Evolutionary conservation across 2,113 vertebrate genomes (phyloP), one percentile per base, ranked within the genome.

Genomic region (Chitala chitala): DNA sequence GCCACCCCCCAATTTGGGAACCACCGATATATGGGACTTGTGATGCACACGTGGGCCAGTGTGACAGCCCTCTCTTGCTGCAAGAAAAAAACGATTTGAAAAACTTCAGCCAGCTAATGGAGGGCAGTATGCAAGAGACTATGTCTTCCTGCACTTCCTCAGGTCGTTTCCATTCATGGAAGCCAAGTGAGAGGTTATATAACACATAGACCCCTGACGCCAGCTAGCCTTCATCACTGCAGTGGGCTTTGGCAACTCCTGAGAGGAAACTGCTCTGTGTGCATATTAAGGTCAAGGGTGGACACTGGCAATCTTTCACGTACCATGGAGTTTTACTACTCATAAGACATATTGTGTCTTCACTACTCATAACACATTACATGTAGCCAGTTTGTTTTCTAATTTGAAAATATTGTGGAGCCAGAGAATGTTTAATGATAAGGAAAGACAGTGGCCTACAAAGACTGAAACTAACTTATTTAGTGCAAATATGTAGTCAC

Each of bases 141-240:
- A 59, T 50, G 33, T 74, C 33, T 78, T 61, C 48, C n/a, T 33
- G 55, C 65, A 80, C 74, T 76, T 83, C 71, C 81, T 73, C 58
- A 63, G 70, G 73, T 36, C 70, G 63, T 83, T 85, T 82, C 80
- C 79, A 79, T 15, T 50, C 20, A 46, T 55, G 50, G 48, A 69
- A 61, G 59, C 61, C 78, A 78, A 83, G 72, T 80, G 50, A 53
- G 26, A 56, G 44, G 66, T 86, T 84, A 73, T 10, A 63, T 81
- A 87, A 84, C 76, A 24, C 65, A 75, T 48, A 78, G 75, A 66
- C 44, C 55, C 31, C 58, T 80, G 74, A 81, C 73, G 79, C 68
- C 38, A 76, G 24, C 71, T 48, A 53, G 20, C 40, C 40, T 7
- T 38, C 50, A 50, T 48, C 29, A 26, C 42, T 29, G 44, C 24